Base-by-base conservation (phyloP, 2,888 invertebrate species). In the Gortyna flavago region DNA sequence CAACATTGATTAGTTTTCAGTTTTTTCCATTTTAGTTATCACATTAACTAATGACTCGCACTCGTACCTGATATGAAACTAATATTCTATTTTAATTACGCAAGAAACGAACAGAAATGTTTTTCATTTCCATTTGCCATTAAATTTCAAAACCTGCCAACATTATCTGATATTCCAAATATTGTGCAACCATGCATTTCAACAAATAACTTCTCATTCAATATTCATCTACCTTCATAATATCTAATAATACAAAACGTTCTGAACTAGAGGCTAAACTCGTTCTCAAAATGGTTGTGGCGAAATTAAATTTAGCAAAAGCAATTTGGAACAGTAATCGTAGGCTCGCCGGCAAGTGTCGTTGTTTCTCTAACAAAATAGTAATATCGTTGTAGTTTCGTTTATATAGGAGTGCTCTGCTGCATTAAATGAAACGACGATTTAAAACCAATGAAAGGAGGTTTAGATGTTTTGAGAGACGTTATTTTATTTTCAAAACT, bases 241-340 rank as follows among this genome's bases (percentile, higher is more conserved):
- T 51, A n/a, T n/a, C n/a, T n/a, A 79, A 66, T 85, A 75, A 85
- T 65, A 72, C 57, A 38, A 77, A 88, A 69, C 61, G 71, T 44
- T 54, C 54, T 67, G 21, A 84, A 72, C 62, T 64, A 76, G 61
- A 77, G 48, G 54, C 66, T 66, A 69, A 86, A 79, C 59, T 70
- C 35, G 68, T 75, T 75, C 65, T 29, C 61, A 11, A 41, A 88
- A 88, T 68, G 78, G 85, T 79, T 79, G 88, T 69, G 88, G 88
- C 61, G 32, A 80, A 88, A 88, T 87, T 87, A 80, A 87, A 88
- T 87, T 87, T 85, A 81, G 81, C 75, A 75, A 81, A 87, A 87
- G 87, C 87, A 88, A 83, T 87, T 87, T 83, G 35, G 38, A 80
- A 77, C 65, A 29, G 79, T 87, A 85, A 85, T 80, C 77, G 77